phyloP scores from a whole-genome alignment of 1,140 invertebrate genomes.

The Hesperophylax magnus region DNA sequence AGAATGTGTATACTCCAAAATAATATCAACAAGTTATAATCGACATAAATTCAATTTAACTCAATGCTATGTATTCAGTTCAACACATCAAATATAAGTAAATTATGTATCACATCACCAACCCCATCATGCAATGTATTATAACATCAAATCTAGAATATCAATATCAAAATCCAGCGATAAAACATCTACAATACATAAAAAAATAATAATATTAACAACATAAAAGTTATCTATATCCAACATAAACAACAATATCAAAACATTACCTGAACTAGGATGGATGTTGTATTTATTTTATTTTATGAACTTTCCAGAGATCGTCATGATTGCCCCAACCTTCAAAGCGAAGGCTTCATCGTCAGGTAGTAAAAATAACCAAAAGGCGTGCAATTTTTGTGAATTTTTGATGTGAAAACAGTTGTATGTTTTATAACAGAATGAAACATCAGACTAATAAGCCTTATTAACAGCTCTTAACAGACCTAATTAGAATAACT shows the following conservation, averaged over 20 bases:
- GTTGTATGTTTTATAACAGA: slow-evolving; percentile 28
- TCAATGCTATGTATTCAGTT: too few relatives aligned
- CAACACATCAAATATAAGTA: too few relatives aligned
- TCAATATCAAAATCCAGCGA: too few relatives aligned
- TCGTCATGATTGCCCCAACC: slow-evolving; percentile 80
- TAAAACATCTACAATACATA: too few relatives aligned
- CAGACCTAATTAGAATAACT: slow-evolving; percentile 31
- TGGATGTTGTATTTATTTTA: neutral
- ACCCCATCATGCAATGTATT: too few relatives aligned
- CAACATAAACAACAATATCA: neutral
- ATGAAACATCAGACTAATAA: slow-evolving; percentile 20
- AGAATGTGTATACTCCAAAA: too few relatives aligned
- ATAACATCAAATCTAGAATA: too few relatives aligned
- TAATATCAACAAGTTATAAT: too few relatives aligned
- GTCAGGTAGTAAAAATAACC: slow-evolving; percentile 74
- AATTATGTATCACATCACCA: too few relatives aligned
- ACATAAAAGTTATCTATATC: neutral
- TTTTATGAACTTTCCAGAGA: slow-evolving; percentile 75
- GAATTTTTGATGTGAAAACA: slow-evolving; percentile 29
- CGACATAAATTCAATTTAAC: too few relatives aligned
- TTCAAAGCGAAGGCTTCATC: slow-evolving; percentile 83
- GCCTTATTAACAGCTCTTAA: slow-evolving; percentile 33
- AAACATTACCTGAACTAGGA: neutral
- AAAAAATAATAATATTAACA: too few relatives aligned
- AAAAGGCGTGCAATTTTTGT: slow-evolving; percentile 51